Conservation (phyloP, 2,113 vertebrate genomes). For the Pedionomus torquatus region DNA sequence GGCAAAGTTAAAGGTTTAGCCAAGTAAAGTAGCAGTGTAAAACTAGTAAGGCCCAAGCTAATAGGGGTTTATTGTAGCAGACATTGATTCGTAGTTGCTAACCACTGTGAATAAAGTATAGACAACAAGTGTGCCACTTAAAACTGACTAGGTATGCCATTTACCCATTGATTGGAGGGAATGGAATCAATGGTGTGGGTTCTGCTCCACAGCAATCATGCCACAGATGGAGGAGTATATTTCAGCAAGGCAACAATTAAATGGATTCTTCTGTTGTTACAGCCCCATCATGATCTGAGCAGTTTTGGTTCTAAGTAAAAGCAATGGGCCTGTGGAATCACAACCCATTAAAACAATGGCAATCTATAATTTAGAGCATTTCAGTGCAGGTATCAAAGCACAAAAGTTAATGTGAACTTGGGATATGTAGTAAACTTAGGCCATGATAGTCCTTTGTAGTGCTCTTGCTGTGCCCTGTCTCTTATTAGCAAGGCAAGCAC, state of each 20-base stretch:
- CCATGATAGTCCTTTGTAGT: not conserved
- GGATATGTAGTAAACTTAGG: not conserved
- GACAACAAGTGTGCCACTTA: not conserved
- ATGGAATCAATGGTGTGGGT: not conserved
- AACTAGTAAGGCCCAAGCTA: not conserved
- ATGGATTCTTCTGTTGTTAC: not conserved
- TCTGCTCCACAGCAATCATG: not conserved
- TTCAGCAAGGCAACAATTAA: not conserved
- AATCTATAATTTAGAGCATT: not conserved
- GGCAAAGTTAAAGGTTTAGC: not conserved
- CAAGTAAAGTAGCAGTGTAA: not conserved
- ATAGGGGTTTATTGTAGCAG: not conserved
- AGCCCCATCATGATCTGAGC: not conserved
- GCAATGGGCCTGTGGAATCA: not conserved
- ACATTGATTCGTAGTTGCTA: not conserved
- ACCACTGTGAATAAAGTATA: not conserved
- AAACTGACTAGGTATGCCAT: not conserved
- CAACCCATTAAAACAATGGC: not conserved
- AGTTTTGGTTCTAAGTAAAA: not conserved
- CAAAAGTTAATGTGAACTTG: not conserved
- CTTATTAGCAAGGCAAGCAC: not conserved
- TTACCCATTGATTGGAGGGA: not conserved
- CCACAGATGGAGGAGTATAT: not conserved
- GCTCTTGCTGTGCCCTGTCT: not conserved
- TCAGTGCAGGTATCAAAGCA: not conserved